Conservation (phyloP, 2,113 vertebrate species). For the Pomatostomus ruficeps region DNA sequence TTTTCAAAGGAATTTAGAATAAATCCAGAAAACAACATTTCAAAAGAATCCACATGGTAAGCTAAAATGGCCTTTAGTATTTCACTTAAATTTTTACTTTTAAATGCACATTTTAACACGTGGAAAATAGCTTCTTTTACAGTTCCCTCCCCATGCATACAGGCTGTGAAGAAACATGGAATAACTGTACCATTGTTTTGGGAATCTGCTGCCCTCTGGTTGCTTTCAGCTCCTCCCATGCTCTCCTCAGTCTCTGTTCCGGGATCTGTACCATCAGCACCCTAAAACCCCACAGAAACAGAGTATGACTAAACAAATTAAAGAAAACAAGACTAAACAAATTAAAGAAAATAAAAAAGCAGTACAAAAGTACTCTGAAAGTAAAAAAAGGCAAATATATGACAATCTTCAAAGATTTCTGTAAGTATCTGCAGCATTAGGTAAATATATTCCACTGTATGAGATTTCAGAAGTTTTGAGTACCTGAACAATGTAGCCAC, state of each 20-base stretch:
- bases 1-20: neutral
- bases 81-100: neutral
- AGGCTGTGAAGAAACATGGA: neutral
- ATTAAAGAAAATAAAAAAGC: neutral
- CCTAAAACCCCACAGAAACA: slow-evolving; percentile 67
- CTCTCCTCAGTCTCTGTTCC: slow-evolving; percentile 95
- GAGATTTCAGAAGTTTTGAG: neutral
- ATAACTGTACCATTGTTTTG: slow-evolving; percentile 83
- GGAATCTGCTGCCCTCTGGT: slow-evolving; percentile 88
- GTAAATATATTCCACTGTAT: neutral
- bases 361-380: neutral
- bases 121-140: neutral
- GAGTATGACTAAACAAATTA: neutral
- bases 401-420: neutral
- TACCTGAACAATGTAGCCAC: neutral
- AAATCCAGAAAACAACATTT: neutral
- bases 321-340: neutral
- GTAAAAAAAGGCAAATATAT: neutral
- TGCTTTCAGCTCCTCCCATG: slow-evolving; percentile 86
- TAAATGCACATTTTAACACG: neutral
- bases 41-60: neutral
- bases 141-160: neutral
- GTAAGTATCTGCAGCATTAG: neutral
- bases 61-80: neutral
- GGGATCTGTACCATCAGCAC: slow-evolving; percentile 88